Evolutionary conservation across 2,113 vertebrate species (phyloP).

Genomic region (Campylorhamphus procurvoides): DNA sequence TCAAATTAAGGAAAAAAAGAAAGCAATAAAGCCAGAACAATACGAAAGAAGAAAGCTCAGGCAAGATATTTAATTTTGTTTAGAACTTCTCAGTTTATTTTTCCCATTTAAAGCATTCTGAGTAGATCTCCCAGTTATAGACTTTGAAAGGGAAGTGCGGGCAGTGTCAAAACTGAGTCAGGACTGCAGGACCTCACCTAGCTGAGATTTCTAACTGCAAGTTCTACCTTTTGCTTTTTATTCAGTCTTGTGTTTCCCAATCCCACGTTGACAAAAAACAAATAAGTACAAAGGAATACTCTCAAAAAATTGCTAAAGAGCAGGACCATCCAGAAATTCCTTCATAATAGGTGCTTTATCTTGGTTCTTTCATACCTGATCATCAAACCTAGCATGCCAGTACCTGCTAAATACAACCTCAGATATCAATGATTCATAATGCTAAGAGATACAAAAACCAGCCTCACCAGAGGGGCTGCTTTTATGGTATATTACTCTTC

Average conservation of each 20-base stretch:
- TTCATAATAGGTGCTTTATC: background rate
- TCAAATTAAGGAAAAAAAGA: background rate
- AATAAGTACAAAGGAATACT: background rate
- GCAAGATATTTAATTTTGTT: background rate
- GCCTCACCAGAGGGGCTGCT: background rate
- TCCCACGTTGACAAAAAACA: background rate
- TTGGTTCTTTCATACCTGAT: background rate
- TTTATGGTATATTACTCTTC: background rate
- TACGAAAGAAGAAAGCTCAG: background rate
- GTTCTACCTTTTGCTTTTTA: background rate
- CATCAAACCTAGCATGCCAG: background rate
- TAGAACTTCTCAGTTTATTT: background rate
- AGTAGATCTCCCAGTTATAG: background rate
- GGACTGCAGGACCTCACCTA: background rate
- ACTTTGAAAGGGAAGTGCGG: background rate
- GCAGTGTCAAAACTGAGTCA: background rate
- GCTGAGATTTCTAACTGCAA: background rate
- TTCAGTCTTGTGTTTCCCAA: fast-evolving
- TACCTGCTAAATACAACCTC: background rate
- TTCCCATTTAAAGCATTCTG: background rate
- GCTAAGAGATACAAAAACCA: background rate
- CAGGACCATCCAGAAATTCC: background rate
- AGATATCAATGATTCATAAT: background rate
- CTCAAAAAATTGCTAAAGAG: background rate
- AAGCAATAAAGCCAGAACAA: background rate